These are phyloP conservation scores for human DNA, from an alignment of 2,113 vertebrate species.

Conservation along the genomic window DNA sequence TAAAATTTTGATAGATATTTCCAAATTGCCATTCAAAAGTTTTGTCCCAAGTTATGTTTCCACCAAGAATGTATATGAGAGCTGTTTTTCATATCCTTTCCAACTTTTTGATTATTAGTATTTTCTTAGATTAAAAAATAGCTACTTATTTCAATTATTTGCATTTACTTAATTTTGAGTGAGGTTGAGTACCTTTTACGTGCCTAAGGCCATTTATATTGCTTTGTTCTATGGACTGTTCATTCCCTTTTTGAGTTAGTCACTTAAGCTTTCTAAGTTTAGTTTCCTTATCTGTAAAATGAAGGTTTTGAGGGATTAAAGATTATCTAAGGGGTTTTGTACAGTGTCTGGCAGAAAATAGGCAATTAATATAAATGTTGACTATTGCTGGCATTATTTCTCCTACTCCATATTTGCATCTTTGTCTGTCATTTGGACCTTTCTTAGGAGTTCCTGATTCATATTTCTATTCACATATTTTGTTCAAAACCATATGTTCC, in stretches of 20 bases:
- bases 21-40: background rate
- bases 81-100: background rate
- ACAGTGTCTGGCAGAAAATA: background rate
- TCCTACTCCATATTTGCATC: background rate
- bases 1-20: constrained; percentile 13
- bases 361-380: background rate
- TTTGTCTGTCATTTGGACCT: background rate
- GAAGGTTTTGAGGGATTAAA: background rate
- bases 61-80: background rate
- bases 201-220: background rate
- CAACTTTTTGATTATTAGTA: background rate
- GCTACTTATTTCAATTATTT: constrained; percentile 28
- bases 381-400: background rate
- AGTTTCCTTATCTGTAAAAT: background rate
- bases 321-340: background rate
- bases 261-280: background rate
- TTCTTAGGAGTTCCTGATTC: background rate
- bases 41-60: background rate
- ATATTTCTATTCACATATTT: background rate
- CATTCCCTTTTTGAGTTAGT: background rate
- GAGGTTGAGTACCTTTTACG: background rate
- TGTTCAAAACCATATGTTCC: background rate
- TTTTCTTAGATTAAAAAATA: constrained; percentile 27
- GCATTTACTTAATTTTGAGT: constrained; percentile 34
- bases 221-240: background rate